Conservation (phyloP, 2,888 invertebrate genomes). For the Eupithecia vulgata region DNA sequence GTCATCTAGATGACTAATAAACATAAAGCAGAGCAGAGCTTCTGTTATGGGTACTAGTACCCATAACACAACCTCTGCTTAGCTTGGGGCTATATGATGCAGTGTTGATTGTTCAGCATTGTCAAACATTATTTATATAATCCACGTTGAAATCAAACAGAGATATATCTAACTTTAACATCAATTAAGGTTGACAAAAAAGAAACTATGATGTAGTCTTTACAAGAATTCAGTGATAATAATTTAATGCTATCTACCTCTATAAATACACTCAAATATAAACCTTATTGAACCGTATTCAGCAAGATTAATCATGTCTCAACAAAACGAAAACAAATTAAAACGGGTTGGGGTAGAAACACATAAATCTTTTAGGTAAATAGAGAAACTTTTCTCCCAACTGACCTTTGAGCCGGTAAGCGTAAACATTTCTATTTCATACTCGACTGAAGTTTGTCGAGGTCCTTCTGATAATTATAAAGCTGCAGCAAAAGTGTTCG, state of each 20-base stretch:
- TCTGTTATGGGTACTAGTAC: too few relatives aligned
- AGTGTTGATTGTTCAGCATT: too few relatives aligned
- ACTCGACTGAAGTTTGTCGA: constrained; percentile 39
- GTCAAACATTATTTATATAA: too few relatives aligned
- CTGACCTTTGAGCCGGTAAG: constrained; percentile 40
- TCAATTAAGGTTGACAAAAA: neutral
- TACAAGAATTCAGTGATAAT: neutral
- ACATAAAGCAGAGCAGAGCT: too few relatives aligned
- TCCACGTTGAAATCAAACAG: neutral
- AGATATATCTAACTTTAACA: neutral
- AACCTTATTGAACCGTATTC: constrained; percentile 39
- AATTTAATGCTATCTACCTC: neutral
- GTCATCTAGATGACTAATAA: too few relatives aligned
- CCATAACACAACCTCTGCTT: too few relatives aligned
- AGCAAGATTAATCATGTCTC: constrained; percentile 42
- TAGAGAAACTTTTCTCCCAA: constrained; percentile 42
- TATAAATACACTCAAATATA: neutral
- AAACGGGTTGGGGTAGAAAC: constrained; percentile 44
- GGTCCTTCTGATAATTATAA: constrained; percentile 42
- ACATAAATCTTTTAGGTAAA: constrained; percentile 47
- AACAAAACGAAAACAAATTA: constrained; percentile 49
- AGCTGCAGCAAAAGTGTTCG: constrained; percentile 45
- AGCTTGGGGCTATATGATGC: too few relatives aligned
- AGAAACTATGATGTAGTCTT: neutral
- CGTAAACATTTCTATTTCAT: constrained; percentile 47